Conservation (phyloP, 2,888 invertebrate genomes). For the Polietes domitor region DNA sequence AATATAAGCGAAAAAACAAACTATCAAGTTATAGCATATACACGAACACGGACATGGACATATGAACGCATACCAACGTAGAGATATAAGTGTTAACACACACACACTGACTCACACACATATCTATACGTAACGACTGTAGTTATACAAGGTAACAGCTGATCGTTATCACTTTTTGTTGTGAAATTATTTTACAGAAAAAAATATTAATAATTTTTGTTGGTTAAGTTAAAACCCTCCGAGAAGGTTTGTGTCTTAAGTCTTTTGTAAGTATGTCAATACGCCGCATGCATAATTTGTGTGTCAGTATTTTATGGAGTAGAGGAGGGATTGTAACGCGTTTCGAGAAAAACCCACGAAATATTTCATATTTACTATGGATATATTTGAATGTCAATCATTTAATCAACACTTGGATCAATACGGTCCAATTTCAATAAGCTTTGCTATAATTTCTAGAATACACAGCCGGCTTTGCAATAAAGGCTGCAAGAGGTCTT, state of each 20-base stretch:
- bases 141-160: constrained; percentile 11
- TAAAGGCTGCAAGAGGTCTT: too few relatives aligned
- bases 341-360: too few relatives aligned
- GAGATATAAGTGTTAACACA: background rate
- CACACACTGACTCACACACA: background rate
- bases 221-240: background rate
- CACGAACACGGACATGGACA: background rate
- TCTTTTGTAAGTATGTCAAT: background rate
- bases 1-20: constrained; percentile 1
- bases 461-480: too few relatives aligned
- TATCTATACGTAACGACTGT: background rate
- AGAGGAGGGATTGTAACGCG: too few relatives aligned
- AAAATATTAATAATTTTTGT: background rate
- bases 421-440: too few relatives aligned
- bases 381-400: too few relatives aligned
- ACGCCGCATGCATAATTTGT: too few relatives aligned
- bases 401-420: too few relatives aligned
- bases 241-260: constrained; percentile 18
- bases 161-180: constrained; percentile 14
- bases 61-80: too few relatives aligned
- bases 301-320: too few relatives aligned
- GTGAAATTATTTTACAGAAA: constrained; percentile 12
- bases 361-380: too few relatives aligned
- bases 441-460: too few relatives aligned
- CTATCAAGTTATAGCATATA: background rate